A percentile compares a stretch with the other conserved stretches of the same genome.
Evolutionary conservation across 2,797 vertebrate genomes (phyloP).

Genomic region (Dicrostonyx torquatus): DNA sequence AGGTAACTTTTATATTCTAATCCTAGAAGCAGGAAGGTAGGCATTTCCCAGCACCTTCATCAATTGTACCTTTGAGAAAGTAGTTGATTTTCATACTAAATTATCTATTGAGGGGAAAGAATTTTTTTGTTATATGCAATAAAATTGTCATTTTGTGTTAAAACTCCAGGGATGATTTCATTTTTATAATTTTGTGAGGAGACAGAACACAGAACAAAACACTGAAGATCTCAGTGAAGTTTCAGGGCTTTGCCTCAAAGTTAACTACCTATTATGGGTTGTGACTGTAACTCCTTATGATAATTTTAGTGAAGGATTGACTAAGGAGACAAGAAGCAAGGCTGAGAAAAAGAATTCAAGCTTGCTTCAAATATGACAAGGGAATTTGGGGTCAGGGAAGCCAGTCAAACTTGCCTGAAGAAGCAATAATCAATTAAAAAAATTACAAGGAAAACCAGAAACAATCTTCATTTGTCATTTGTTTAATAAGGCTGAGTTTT

Average conservation of each 20-base stretch:
- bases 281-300: neutral
- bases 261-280: neutral
- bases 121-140: constrained; percentile 27
- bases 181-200: constrained; percentile 51
- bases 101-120: neutral
- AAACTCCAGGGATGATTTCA: constrained; percentile 12
- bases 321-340: neutral
- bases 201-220: constrained; percentile 37
- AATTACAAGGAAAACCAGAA: neutral
- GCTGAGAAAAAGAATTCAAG: neutral
- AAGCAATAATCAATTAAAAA: neutral
- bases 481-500: neutral
- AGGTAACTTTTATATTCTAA: neutral
- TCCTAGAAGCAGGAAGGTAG: neutral
- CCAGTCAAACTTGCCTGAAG: neutral
- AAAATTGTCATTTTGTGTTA: constrained; percentile 2
- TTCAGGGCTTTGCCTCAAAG: constrained; percentile 23
- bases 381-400: neutral
- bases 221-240: neutral
- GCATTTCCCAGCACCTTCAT: neutral
- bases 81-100: neutral
- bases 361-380: neutral
- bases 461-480: neutral
- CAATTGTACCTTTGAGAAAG: neutral
- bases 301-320: constrained; percentile 1